phyloP scores from a whole-genome alignment of 2,888 invertebrate genomes.

The Himalopsyche kuldschensis region DNA sequence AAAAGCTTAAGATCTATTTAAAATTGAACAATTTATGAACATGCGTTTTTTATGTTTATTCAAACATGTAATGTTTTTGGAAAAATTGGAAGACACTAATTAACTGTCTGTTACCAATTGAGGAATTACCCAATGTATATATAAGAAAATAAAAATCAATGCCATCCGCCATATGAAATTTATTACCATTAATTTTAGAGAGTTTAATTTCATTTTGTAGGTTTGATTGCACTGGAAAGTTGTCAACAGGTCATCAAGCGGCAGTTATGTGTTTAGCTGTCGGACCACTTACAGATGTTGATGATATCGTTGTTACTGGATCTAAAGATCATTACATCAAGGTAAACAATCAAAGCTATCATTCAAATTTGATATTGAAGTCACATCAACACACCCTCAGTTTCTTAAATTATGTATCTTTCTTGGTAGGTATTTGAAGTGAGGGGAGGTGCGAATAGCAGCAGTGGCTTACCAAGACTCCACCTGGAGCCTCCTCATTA shows the following conservation, averaged over 20 bases:
- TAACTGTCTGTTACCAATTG: no score
- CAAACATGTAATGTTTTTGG: no score
- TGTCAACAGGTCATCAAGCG: slow-evolving; percentile 79
- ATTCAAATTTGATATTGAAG: not conserved
- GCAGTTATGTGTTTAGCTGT: slow-evolving; percentile 83
- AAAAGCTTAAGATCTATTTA: no score
- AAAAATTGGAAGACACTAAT: no score
- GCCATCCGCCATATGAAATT: no score
- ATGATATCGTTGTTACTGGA: slow-evolving; percentile 74
- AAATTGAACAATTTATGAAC: no score
- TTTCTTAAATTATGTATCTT: not conserved
- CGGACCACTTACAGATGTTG: slow-evolving; percentile 52
- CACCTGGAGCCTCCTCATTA: slow-evolving; percentile 85
- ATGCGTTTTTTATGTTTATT: no score
- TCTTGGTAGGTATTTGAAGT: slow-evolving; percentile 48
- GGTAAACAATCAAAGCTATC: slow-evolving; percentile 46
- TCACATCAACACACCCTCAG: not conserved
- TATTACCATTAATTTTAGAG: no score
- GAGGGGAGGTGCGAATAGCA: slow-evolving; percentile 50
- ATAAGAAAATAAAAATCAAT: no score
- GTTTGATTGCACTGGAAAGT: slow-evolving; percentile 70
- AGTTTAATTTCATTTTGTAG: slow-evolving; percentile 47
- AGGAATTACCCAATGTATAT: no score
- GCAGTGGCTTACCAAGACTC: slow-evolving; percentile 59
- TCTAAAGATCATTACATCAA: slow-evolving; percentile 86